Conservation (phyloP, 2,888 invertebrate genomes). For the Brachypalpus laphriformis region DNA sequence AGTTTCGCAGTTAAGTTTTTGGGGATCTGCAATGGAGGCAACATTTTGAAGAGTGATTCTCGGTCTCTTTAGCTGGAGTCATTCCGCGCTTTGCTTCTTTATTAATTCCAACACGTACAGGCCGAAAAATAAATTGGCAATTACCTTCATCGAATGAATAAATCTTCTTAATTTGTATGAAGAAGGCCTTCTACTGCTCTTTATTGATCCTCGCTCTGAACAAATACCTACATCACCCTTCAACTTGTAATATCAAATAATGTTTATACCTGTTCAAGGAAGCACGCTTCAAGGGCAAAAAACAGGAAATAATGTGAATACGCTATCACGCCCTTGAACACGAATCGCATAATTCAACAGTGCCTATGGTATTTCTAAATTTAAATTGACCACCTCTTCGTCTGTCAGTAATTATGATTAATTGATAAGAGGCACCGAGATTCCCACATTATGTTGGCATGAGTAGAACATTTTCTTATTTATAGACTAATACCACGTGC, state of each 20-base stretch:
- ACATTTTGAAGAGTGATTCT: no score
- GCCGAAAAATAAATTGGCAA: no score
- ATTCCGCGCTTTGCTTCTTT: no score
- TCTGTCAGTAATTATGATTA: background rate
- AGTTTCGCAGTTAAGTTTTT: no score
- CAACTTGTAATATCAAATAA: background rate
- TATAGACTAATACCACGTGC: constrained; percentile 34
- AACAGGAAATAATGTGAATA: constrained; percentile 17
- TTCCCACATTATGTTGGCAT: background rate
- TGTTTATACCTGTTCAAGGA: background rate
- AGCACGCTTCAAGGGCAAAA: background rate
- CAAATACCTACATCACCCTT: no score
- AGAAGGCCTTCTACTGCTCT: no score
- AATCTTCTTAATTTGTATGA: no score
- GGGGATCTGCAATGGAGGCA: no score
- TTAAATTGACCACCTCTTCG: background rate
- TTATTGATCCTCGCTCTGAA: no score
- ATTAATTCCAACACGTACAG: no score
- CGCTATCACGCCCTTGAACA: constrained; percentile 6
- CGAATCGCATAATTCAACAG: background rate
- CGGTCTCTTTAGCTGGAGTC: no score
- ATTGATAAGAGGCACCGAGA: background rate
- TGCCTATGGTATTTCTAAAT: constrained; percentile 20
- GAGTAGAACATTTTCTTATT: constrained; percentile 8
- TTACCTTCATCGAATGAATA: no score